A percentile compares a stretch with the other conserved stretches of the same genome.
phyloP scores from a whole-genome alignment of 2,797 vertebrate genomes.

The Sebastes hubbsi region DNA sequence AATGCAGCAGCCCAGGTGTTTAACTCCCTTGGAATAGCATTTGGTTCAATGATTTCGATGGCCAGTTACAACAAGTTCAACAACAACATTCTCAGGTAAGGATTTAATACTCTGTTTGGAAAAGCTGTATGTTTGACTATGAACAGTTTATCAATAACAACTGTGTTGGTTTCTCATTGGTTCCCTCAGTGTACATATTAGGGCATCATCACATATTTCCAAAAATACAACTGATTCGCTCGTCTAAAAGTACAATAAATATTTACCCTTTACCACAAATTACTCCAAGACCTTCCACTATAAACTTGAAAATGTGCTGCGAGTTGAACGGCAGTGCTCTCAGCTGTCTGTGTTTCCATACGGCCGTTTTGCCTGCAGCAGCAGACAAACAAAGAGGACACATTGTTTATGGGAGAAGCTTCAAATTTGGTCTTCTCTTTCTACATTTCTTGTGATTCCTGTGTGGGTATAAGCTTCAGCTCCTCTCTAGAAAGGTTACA shows the following conservation, averaged over 20 bases:
- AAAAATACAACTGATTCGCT: neutral
- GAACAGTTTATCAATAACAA: neutral
- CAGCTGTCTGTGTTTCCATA: neutral
- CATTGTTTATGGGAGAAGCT: neutral
- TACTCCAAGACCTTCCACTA: neutral
- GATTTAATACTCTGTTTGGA: neutral
- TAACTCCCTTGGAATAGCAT: slow-evolving; percentile 83
- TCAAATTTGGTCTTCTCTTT: neutral
- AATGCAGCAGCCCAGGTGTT: slow-evolving; percentile 85
- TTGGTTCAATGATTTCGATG: slow-evolving; percentile 83
- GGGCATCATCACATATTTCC: neutral
- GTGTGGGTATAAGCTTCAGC: neutral
- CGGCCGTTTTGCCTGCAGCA: neutral
- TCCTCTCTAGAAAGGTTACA: neutral
- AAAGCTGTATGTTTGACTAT: neutral
- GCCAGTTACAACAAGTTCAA: slow-evolving; percentile 85
- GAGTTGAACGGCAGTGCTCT: neutral
- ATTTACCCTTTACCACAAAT: neutral
- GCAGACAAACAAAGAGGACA: neutral
- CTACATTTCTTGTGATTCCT: neutral
- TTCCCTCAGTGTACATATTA: neutral
- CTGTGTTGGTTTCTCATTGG: neutral
- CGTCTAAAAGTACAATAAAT: neutral
- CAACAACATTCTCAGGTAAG: slow-evolving; percentile 82
- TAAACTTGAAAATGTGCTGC: neutral